These are phyloP conservation scores for Hyles lineata DNA, from an alignment of 2,888 invertebrate genomes.

Conservation along the genomic window DNA sequence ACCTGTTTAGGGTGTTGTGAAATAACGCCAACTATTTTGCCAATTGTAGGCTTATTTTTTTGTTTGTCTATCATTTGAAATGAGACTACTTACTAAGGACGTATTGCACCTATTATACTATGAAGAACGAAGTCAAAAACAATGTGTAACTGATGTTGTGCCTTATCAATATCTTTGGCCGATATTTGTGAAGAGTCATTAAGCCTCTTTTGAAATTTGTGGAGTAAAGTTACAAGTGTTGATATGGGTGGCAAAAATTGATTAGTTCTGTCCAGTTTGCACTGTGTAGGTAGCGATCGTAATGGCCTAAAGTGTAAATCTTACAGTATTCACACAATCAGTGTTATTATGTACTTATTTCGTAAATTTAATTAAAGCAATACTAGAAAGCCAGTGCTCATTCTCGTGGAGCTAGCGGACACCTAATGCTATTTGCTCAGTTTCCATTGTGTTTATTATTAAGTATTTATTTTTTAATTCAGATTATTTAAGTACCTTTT, in stretches of 20 bases:
- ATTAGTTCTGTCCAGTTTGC: not conserved
- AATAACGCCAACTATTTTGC: not conserved
- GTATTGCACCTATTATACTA: not conserved
- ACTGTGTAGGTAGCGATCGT: not conserved
- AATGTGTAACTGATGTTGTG: not conserved
- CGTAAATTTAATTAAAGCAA: slow-evolving; percentile 15
- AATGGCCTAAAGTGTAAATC: slow-evolving; percentile 23
- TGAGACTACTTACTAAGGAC: not conserved
- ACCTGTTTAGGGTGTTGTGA: slow-evolving; percentile 5
- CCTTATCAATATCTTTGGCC: slow-evolving; percentile 2
- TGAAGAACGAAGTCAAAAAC: not conserved
- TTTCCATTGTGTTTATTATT: slow-evolving; percentile 16
- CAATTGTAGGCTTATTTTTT: not conserved
- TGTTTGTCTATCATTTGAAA: not conserved
- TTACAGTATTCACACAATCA: not conserved
- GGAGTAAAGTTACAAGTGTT: not conserved
- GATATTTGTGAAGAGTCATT: not conserved
- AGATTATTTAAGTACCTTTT: slow-evolving; percentile 19
- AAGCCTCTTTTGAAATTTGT: not conserved
- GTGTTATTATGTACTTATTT: slow-evolving; percentile 23
- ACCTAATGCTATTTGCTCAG: slow-evolving; percentile 16
- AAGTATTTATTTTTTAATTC: slow-evolving; percentile 25
- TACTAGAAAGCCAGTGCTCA: not conserved
- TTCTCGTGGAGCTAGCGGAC: not conserved
- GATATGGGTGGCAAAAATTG: too few relatives aligned